Conservation (phyloP, 2,113 vertebrate species). For the Phylloscopus whistleri region DNA sequence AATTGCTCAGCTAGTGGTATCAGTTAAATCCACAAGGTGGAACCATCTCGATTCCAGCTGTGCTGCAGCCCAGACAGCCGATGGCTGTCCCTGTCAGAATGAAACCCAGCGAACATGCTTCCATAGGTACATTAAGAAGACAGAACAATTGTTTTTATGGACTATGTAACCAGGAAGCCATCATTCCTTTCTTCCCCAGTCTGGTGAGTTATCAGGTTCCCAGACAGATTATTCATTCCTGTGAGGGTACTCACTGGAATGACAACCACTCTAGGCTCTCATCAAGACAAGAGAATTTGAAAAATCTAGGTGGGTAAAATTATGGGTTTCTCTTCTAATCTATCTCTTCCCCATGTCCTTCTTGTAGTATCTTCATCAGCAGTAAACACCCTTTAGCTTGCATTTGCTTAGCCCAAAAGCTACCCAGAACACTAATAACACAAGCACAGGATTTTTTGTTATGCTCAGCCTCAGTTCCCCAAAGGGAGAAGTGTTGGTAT, state of each 20-base stretch:
- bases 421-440: neutral
- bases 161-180: neutral
- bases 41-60: neutral
- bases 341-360: neutral
- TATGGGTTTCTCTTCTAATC: neutral
- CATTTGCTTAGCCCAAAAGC: neutral
- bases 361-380: neutral
- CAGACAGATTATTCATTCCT: neutral
- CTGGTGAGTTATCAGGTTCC: neutral
- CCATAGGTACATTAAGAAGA: rapidly evolving
- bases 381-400: neutral
- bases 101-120: neutral
- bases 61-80: neutral
- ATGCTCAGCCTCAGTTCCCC: neutral
- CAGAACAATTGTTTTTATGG: neutral
- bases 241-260: neutral
- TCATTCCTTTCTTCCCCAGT: neutral
- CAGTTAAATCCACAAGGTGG: neutral
- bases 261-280: neutral
- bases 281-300: neutral
- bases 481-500: neutral
- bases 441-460: neutral
- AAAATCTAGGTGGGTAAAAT: neutral
- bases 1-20: neutral
- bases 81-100: neutral